Evolutionary conservation across 2,113 vertebrate species (phyloP).

Genomic region (Hirundichthys speculiger): DNA sequence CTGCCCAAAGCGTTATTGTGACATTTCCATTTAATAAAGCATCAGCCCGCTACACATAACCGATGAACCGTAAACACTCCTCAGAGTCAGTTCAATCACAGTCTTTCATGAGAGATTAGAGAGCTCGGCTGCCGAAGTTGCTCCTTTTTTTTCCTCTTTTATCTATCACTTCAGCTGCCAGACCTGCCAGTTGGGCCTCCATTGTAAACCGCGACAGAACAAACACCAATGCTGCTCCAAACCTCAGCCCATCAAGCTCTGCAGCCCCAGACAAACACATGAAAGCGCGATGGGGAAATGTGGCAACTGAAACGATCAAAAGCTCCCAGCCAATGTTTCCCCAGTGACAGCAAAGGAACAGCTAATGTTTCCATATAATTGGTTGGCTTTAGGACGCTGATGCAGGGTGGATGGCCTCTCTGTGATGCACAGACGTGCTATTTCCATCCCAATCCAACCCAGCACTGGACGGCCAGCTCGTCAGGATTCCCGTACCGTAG

Average conservation of each 20-base stretch:
- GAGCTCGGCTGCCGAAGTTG: slow-evolving; percentile 31
- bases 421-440: slow-evolving; percentile 6
- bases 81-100: slow-evolving; percentile 32
- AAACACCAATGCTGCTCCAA: slow-evolving; percentile 14
- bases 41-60: slow-evolving; percentile 10
- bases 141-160: slow-evolving; percentile 24
- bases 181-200: slow-evolving; percentile 4
- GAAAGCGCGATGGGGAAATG: slow-evolving; percentile 30
- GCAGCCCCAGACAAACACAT: slow-evolving; percentile 23
- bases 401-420: slow-evolving; percentile 16
- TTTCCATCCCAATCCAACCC: slow-evolving; percentile 37
- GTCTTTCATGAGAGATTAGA: slow-evolving; percentile 42
- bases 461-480: slow-evolving; percentile 7
- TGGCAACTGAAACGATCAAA: slow-evolving; percentile 41
- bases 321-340: slow-evolving; percentile 10
- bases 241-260: no score
- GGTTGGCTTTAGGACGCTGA: slow-evolving; percentile 54
- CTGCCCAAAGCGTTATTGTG: slow-evolving; percentile 26
- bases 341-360: slow-evolving; percentile 5
- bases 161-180: slow-evolving; percentile 7
- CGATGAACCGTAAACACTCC: slow-evolving; percentile 34
- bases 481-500: slow-evolving; percentile 4
- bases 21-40: slow-evolving; percentile 45
- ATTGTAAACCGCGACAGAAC: slow-evolving; percentile 2
- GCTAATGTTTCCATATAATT: slow-evolving; percentile 49